Evolutionary conservation across 2,113 vertebrate species (phyloP).

Genomic region (Zapus hudsonius): DNA sequence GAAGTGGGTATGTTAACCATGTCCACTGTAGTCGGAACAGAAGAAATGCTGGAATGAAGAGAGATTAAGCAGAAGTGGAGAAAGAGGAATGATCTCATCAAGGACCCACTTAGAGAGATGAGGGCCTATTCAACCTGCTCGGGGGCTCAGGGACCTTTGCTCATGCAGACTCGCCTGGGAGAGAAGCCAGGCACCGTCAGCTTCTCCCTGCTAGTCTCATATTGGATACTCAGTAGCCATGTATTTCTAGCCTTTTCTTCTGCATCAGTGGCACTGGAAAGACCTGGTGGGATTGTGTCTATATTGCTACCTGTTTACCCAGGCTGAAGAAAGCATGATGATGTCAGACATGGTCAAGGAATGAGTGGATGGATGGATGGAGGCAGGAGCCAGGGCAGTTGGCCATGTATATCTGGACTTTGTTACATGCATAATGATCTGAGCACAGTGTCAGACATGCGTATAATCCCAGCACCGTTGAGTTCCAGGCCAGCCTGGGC

Average conservation of each 20-base stretch:
- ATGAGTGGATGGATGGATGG: too few relatives aligned
- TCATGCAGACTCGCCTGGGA: background rate
- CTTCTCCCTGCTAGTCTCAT: background rate
- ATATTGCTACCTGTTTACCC: too few relatives aligned
- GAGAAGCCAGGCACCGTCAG: fast-evolving
- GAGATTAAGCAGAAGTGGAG: background rate
- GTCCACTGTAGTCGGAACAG: background rate
- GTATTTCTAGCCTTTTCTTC: background rate
- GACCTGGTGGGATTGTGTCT: background rate
- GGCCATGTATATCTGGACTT: background rate
- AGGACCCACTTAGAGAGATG: background rate
- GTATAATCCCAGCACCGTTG: too few relatives aligned
- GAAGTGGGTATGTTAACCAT: background rate
- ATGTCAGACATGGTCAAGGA: background rate
- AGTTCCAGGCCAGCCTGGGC: too few relatives aligned
- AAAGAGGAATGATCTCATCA: fast-evolving
- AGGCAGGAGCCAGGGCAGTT: fast-evolving
- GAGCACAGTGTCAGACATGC: too few relatives aligned
- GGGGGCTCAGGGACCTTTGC: fast-evolving
- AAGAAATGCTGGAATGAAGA: background rate
- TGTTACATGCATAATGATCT: background rate
- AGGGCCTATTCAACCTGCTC: background rate
- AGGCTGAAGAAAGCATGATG: background rate
- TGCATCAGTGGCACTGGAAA: background rate
- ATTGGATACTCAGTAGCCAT: background rate